A percentile compares a stretch with the other conserved stretches of the same genome.
Evolutionary conservation across 2,113 vertebrate species (phyloP).

Genomic region (Fulmarus glacialis): DNA sequence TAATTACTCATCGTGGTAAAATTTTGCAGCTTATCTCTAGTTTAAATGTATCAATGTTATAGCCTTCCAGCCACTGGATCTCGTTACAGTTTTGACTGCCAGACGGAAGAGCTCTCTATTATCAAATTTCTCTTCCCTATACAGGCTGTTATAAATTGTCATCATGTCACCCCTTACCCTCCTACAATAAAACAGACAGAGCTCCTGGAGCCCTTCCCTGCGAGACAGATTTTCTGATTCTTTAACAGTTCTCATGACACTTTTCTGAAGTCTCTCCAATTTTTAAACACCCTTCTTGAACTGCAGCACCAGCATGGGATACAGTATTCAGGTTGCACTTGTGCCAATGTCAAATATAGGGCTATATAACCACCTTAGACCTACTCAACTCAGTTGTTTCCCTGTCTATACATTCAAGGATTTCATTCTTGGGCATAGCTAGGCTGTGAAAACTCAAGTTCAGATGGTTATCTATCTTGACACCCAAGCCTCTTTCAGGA

Average conservation of each 20-base stretch:
- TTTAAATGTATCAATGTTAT: background rate
- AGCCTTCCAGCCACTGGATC: conserved; percentile 39
- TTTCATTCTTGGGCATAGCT: background rate
- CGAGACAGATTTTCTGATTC: background rate
- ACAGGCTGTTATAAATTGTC: background rate
- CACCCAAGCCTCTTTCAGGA: background rate
- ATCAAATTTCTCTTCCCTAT: conserved; percentile 20
- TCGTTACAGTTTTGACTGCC: background rate
- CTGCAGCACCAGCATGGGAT: background rate
- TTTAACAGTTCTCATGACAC: background rate
- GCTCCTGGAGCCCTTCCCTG: background rate
- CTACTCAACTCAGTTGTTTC: background rate
- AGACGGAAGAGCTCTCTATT: conserved; percentile 9
- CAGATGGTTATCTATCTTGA: background rate
- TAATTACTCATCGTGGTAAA: conserved; percentile 39
- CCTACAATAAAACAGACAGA: background rate
- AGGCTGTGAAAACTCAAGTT: background rate
- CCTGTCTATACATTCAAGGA: background rate
- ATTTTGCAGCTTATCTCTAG: conserved; percentile 53
- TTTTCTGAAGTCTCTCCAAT: background rate
- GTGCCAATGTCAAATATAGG: background rate
- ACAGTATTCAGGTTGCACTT: background rate
- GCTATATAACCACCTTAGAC: background rate
- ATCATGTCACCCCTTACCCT: background rate
- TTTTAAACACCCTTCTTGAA: background rate